Base-by-base conservation (phyloP, 1,140 invertebrate species). In the Drosophila ironensis region DNA sequence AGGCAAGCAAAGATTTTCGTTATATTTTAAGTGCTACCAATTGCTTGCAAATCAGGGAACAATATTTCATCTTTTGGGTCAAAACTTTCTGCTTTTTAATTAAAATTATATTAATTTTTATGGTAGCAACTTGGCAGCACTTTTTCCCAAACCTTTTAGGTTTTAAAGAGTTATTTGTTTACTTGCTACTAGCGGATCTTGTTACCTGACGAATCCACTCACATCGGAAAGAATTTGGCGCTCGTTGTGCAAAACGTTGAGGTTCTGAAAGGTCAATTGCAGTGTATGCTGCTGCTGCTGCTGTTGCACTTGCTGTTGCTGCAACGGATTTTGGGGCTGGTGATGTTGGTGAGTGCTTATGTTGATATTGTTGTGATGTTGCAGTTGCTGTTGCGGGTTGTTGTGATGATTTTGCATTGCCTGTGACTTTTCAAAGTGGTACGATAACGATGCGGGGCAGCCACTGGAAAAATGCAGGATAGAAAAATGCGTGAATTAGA, bases 221-320 rank as follows among this genome's bases (percentile, higher is more conserved):
- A 96, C 93, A 90, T 95, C 93, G 61, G 92, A 91, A 41, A 96
- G 92, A 46, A 96, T 94, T n/a, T 91, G 91, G 57, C 93, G 92
- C 42, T 88, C 87, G 41, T 90, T 90, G 44, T 90, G 88, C 48
- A 86, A 89, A 17, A 91, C 91, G 12, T 91, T 91, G 14, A 96
- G 77, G 68, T 93, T 93, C 68, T 92, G 92, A 91, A 95, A 95
- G 69, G 93, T 92, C 71, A 96, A 89, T 89, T 95, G 93, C 76
- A 95, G 91, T 30, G 94, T 93, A 59, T 92, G 91, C 40, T 91
- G 90, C 40, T 92, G 91, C 40, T 91, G 90, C 40, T 69, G 75
- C 22, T 76, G 72, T 84, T 59, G 72, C 8, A 59, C 56, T 3
- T 51, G 59, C 7, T 54, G 72, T 12, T 35, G 54, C 4, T 48